These are phyloP conservation scores for Ctenodactylus gundi DNA, from an alignment of 2,113 vertebrate species.

Conservation along the genomic window DNA sequence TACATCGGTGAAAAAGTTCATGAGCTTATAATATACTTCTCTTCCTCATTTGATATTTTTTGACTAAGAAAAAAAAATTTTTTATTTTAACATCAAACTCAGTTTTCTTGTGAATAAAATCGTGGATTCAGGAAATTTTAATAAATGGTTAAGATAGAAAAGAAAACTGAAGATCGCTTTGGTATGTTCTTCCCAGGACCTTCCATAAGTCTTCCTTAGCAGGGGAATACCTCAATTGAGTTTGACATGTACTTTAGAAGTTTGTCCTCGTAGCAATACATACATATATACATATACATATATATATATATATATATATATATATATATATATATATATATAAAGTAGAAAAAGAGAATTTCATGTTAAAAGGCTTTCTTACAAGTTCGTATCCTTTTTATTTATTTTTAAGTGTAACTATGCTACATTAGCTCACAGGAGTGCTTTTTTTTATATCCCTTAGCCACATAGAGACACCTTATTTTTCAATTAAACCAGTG, in stretches of 20 bases:
- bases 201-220: not conserved
- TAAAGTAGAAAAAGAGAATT: not conserved
- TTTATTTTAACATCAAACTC: not conserved
- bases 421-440: conserved; percentile 33
- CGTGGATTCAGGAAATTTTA: not conserved
- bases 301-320: no score
- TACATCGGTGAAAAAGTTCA: not conserved
- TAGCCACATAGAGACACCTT: not conserved
- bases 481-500: conserved; percentile 63
- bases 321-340: no score
- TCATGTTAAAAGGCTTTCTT: not conserved
- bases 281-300: no score
- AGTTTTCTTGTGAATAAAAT: not conserved
- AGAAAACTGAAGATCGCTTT: not conserved
- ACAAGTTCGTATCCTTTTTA: not conserved
- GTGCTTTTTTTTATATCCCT: conserved; percentile 10
- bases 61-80: not conserved
- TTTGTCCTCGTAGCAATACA: not conserved
- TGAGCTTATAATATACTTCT: not conserved
- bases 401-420: not conserved
- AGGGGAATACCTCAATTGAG: not conserved
- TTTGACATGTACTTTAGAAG: not conserved
- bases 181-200: not conserved
- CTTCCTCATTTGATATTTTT: not conserved
- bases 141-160: not conserved